Evolutionary conservation across 2,888 invertebrate species (phyloP).

Genomic region (Xestia xanthographa): DNA sequence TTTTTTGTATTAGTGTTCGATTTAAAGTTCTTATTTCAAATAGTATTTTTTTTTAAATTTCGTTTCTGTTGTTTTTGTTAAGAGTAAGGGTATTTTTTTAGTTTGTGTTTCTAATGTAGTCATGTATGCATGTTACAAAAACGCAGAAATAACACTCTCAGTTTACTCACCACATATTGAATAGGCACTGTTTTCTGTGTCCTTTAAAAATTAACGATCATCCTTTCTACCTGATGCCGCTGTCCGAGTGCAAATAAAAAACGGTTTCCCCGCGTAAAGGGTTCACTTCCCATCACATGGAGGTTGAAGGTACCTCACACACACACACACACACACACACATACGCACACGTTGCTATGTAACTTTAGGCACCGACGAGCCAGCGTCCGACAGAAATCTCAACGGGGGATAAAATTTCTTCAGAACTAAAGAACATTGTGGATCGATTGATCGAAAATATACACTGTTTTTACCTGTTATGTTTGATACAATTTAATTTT

Average conservation of each 20-base stretch:
- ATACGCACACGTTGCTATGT: slow-evolving; percentile 67
- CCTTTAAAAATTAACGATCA: slow-evolving; percentile 90
- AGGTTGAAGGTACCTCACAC: slow-evolving; percentile 84
- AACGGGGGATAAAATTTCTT: slow-evolving; percentile 88
- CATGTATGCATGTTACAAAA: slow-evolving; percentile 22
- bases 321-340: slow-evolving; percentile 70
- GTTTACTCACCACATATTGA: slow-evolving; percentile 64
- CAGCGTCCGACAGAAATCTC: slow-evolving; percentile 87
- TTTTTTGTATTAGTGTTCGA: background rate
- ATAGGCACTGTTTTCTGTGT: slow-evolving; percentile 81
- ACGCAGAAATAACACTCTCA: slow-evolving; percentile 35
- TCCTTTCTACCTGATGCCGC: slow-evolving; percentile 91
- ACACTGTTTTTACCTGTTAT: slow-evolving; percentile 16
- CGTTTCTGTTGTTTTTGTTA: background rate
- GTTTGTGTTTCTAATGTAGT: slow-evolving; percentile 22
- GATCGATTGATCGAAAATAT: slow-evolving; percentile 67
- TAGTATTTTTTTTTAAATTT: background rate
- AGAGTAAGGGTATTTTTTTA: background rate
- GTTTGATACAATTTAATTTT: slow-evolving; percentile 3
- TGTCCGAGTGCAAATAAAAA: slow-evolving; percentile 91
- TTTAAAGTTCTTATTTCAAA: background rate
- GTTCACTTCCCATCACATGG: slow-evolving; percentile 91
- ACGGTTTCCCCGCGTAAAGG: slow-evolving; percentile 90
- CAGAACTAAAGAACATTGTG: slow-evolving; percentile 81
- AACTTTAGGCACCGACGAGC: slow-evolving; percentile 79